Base-by-base conservation (phyloP, 2,113 vertebrate genomes). In the Oryzias woworae region DNA sequence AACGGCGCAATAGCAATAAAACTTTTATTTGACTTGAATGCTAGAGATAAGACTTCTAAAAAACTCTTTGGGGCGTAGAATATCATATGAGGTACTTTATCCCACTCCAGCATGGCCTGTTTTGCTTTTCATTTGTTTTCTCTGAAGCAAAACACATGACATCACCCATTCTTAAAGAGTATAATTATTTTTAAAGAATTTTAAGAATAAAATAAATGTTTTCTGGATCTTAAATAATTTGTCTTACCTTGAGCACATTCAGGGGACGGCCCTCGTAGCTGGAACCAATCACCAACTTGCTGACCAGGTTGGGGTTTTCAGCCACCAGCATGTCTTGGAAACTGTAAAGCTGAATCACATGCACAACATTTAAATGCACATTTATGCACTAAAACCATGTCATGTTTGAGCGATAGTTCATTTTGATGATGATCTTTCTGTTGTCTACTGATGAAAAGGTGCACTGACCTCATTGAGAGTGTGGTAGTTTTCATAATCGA, bases 271-370 rank as follows among this genome's bases (percentile, higher is more conserved):
- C 87, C 90, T 98, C 87, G 0, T 93, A 97, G 81, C 95, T 98
- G 58, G 82, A 55, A 59, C 95, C 95, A 0, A 98, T 96, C 77
- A 89, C 86, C 16, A 96, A 53, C 86, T 95, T 95, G 90, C 92
- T 95, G 65, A 98, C 86, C 0, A 98, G 53, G 42, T 16, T 47
- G 50, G 94, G 92, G 60, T 97, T 92, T 55, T 94, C 91, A 4
- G 82, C 81, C 84, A 93, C 93, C 67, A 98, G 89, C 64, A 51
- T 79, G 60, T 98, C 94, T 47, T 96, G 95, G 93, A 96, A 98
- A 10, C 16, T 69, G 4, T 96, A 93, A 78, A 98, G 95, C 97
- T 97, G 82, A 67, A 64, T 10, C 18, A 13, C 14, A 65, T 13
- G 48, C 31, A 54, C 13, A 52, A 42, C 13, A 46, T 61, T 0